Percentiles rank a stretch among this genome's conserved stretches.
Evolutionary conservation across 2,888 invertebrate genomes (phyloP).

Genomic region (Arge pagana): DNA sequence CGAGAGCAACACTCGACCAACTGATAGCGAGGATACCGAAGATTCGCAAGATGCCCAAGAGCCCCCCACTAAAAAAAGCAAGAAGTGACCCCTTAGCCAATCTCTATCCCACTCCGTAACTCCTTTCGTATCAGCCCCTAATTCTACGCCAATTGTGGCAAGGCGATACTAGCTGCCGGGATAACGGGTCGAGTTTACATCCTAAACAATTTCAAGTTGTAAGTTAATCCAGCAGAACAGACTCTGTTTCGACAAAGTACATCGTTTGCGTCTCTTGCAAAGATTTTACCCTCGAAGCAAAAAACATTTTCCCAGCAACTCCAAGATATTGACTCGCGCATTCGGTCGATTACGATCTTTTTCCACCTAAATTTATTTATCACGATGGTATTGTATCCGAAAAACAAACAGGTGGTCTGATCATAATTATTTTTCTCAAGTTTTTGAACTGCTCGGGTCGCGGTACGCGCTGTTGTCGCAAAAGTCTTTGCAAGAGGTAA

Average conservation of each 20-base stretch:
- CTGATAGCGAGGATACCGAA: conserved; percentile 54
- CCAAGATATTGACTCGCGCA: too few relatives aligned
- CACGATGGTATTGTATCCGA: too few relatives aligned
- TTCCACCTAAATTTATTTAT: too few relatives aligned
- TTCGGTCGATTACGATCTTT: too few relatives aligned
- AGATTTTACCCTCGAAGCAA: too few relatives aligned
- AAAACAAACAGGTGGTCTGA: too few relatives aligned
- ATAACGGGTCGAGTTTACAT: not conserved
- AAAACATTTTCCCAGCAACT: too few relatives aligned
- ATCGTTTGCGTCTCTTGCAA: conserved; percentile 8
- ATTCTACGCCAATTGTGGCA: conserved; percentile 48
- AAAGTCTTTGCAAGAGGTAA: not conserved
- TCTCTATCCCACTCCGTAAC: conserved; percentile 39
- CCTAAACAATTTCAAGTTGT: conserved; percentile 11
- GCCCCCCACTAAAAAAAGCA: conserved; percentile 61
- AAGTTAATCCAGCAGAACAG: conserved; percentile 1
- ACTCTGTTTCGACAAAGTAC: not conserved
- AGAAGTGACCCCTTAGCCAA: conserved; percentile 60
- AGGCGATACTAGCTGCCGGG: conserved; percentile 44
- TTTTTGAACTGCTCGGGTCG: too few relatives aligned
- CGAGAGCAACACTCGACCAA: conserved; percentile 52
- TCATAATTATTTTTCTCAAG: too few relatives aligned
- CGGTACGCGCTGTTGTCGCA: too few relatives aligned
- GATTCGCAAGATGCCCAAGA: conserved; percentile 59
- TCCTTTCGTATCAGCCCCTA: conserved; percentile 49